Evolutionary conservation across 30 jellyfish, hydroid and myxozoan species (phyloP).

Genomic region (Turritopsis dohrnii): DNA sequence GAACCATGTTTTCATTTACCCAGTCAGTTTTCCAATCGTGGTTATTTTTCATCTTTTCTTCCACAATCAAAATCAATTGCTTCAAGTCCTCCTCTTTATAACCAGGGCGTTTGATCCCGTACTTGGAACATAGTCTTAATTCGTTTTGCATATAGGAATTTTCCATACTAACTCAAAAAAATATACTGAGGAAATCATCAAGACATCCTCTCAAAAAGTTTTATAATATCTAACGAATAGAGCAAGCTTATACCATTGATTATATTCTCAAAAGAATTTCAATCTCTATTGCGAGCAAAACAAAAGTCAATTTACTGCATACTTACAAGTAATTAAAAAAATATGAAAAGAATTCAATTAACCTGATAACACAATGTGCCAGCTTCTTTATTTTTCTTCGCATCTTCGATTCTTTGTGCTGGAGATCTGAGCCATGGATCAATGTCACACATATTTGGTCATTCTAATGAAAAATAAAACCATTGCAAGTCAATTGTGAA

Average conservation of each 20-base stretch:
- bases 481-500: not conserved
- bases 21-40: constrained; percentile 4
- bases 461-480: not conserved
- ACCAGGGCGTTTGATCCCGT: constrained; percentile 44
- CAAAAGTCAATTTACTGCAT: no score
- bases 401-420: constrained; percentile 42
- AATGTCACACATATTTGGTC: not conserved
- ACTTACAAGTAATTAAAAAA: no score
- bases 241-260: no score
- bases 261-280: no score
- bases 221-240: not conserved
- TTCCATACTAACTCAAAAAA: not conserved
- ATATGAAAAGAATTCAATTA: no score
- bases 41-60: constrained; percentile 2
- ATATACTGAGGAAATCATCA: not conserved
- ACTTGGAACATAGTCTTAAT: constrained; percentile 36
- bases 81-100: constrained; percentile 43
- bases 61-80: constrained; percentile 12
- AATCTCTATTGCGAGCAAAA: no score
- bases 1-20: not conserved
- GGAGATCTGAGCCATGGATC: constrained; percentile 51
- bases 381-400: constrained; percentile 32
- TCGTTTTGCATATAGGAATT: not conserved
- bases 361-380: constrained; percentile 26
- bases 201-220: not conserved